Evolutionary conservation across 2,888 invertebrate genomes (phyloP), one percentile per base, ranked within the genome.

Genomic region (Megalurothrips usitatus): DNA sequence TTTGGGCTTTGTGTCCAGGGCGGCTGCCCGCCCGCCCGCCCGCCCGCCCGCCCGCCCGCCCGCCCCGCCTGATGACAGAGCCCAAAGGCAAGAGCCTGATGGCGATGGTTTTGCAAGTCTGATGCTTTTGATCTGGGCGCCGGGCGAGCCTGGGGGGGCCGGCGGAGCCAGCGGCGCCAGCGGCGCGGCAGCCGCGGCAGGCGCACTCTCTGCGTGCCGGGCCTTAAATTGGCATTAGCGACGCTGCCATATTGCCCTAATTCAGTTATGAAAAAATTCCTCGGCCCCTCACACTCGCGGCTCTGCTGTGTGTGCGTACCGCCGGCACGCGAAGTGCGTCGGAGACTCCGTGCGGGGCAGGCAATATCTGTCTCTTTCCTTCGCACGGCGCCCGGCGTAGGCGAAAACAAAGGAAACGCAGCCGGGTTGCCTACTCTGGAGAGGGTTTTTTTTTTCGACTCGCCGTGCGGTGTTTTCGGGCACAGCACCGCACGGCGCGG

Each of bases 21-120:
- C 12, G 52, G 23, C 23, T 68, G 23, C 23, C n/a, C 11, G 68
- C 23, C 68, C 10, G 52, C 52, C 34, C 6, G 34, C 6, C 34
- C 34, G 49, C 49, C 12, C 12, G 52, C 1, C 23, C 23, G 23
- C 23, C n/a, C 11, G 68, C 23, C 68, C 10, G 52, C 52, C 34
- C 6, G 34, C 6, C 34, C 34, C 14, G 58, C 58, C 58, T 58
- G 58, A 58, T 58, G 58, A 19, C 58, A 19, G 34, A 43, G 34
- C 34, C 34, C 6, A 6, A 43, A 4, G n/a, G 63, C 63, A 19
- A n/a, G 4, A 11, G 68, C 52, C 68, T 68, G 68, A 23, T 68
- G 68, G 68, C 52, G 19, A 23, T 26, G 68, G 26, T 75, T 75
- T 75, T 75, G 68, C 68, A 75, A 75, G 68, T 75, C 68, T 75